Percentiles rank a stretch among this genome's conserved stretches.
Evolutionary conservation across 1,140 invertebrate genomes (phyloP).

Genomic region (Periplaneta americana): DNA sequence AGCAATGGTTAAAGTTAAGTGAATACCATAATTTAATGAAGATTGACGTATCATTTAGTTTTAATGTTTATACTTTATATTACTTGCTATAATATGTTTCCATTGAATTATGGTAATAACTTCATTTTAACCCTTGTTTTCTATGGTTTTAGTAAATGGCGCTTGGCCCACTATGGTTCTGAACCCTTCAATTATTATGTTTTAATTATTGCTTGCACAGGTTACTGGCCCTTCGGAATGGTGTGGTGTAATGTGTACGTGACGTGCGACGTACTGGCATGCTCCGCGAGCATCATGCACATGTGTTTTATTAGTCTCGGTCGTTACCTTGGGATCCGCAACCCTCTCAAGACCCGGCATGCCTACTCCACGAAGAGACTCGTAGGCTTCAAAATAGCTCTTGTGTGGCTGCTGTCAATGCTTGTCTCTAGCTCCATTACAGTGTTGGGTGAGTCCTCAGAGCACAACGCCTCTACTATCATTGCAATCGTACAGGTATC

Average conservation of each 20-base stretch:
- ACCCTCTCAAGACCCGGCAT: constrained; percentile 77
- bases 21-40: too few species aligned
- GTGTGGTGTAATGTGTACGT: constrained; percentile 90
- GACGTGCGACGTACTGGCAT: constrained; percentile 91
- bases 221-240: constrained; percentile 84
- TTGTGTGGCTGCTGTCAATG: constrained; percentile 82
- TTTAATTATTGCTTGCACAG: constrained; percentile 47
- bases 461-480: too few species aligned
- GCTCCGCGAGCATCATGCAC: constrained; percentile 92
- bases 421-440: constrained; percentile 83
- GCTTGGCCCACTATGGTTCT: too few species aligned
- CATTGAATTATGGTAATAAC: too few species aligned
- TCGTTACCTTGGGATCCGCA: constrained; percentile 85
- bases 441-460: constrained; percentile 70
- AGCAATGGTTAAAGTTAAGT: too few species aligned
- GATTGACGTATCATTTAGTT: too few species aligned
- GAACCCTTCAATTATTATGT: too few species aligned
- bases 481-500: too few species aligned
- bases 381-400: constrained; percentile 74
- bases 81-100: too few species aligned
- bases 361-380: constrained; percentile 64
- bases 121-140: too few species aligned
- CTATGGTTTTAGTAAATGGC: too few species aligned
- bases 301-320: constrained; percentile 95
- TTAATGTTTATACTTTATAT: too few species aligned